Base-by-base conservation (phyloP, 2,797 vertebrate genomes). In the Helicolenus hilgendorfi region DNA sequence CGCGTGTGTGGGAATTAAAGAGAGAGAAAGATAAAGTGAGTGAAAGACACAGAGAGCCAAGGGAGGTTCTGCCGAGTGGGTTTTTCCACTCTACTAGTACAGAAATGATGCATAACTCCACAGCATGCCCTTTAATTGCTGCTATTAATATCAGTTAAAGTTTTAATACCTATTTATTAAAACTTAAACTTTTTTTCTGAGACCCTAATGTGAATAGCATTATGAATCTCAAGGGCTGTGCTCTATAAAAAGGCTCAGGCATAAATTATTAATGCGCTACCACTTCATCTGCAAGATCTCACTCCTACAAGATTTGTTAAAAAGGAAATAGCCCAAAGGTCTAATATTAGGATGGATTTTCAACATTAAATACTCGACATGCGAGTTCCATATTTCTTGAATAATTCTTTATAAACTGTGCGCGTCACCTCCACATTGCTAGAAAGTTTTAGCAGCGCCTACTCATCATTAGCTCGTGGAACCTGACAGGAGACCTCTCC, bases 131-230 rank as follows among this genome's bases (percentile, higher is more conserved):
- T 95, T 96, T 97, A 97, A 97, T 97, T 96, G 96, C 45, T 22
- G 87, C 95, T 96, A 97, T 97, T 97, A 97, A 97, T 98, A 96
- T 96, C 95, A 95, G 96, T 97, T 98, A 97, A 97, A 97, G 93
- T 97, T 97, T 97, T 96, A 97, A 95, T 95, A 97, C 96, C 96
- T 97, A 97, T 97, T 97, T 97, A 97, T 97, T 96, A 97, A 96
- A 96, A 95, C 95, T 94, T 95, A 35, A 93, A 94, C 91, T 95
- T 96, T 95, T 95, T 96, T 95, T 92, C 91, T 67, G 45, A 62
- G 79, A 73, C 67, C 45, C 90, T 97, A 96, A 97, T 97, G 94
- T 89, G 96, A 97, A 92, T 89, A 91, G 91, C 96, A 95, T 97
- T 95, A 97, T 96, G 94, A 96, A 96, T 97, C 97, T 96, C 96